These are phyloP conservation scores for Mesocricetus auratus DNA, from an alignment of 2,113 vertebrate genomes.

Conservation along the genomic window DNA sequence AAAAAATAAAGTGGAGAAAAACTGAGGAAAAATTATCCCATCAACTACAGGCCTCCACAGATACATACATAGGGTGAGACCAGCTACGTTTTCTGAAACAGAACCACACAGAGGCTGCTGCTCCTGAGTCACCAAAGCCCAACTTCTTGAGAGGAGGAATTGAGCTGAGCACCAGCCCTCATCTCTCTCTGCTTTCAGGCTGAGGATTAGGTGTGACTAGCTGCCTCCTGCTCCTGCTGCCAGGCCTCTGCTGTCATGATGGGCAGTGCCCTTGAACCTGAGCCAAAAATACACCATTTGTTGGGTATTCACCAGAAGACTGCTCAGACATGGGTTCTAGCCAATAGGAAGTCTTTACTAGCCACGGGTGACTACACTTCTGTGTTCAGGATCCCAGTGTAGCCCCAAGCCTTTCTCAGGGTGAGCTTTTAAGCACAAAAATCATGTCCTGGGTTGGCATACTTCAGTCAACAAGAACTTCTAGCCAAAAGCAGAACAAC, in stretches of 20 bases:
- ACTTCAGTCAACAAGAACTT: not conserved
- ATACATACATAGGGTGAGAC: not conserved
- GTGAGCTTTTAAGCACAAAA: not conserved
- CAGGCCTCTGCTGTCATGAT: fast-evolving
- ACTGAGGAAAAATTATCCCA: not conserved
- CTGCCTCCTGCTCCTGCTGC: not conserved
- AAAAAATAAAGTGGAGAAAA: not conserved
- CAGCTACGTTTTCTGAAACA: not conserved
- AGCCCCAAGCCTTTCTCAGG: not conserved
- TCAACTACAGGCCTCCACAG: not conserved
- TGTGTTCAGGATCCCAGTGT: not conserved
- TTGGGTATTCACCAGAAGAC: not conserved
- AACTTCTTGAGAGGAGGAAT: not conserved
- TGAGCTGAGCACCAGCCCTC: not conserved
- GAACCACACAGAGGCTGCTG: fast-evolving
- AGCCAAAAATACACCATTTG: not conserved
- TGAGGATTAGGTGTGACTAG: not conserved
- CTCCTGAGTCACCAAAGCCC: too few species aligned
- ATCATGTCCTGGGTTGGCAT: not conserved
- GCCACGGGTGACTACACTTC: not conserved
- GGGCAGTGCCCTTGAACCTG: too few species aligned
- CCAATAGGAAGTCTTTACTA: not conserved
- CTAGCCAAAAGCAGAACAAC: too few species aligned
- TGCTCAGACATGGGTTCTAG: not conserved
- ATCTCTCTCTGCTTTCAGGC: not conserved